phyloP scores from a whole-genome alignment of 1,140 invertebrate genomes.

The Drosophila persimilis region DNA sequence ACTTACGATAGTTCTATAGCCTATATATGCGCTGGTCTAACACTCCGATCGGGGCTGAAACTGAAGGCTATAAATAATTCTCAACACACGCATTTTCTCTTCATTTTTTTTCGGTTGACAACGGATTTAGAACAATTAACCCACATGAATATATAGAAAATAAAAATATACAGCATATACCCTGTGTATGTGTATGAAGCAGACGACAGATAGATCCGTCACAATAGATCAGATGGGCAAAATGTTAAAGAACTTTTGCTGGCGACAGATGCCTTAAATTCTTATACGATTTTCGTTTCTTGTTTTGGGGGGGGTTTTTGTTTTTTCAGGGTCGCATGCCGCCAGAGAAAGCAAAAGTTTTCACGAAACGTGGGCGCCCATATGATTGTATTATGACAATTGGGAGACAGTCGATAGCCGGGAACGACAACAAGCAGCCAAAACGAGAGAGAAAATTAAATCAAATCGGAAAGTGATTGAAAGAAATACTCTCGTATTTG shows the following conservation, averaged over 20 bases:
- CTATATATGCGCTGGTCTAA: background rate
- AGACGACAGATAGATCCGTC: conserved; percentile 48
- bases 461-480: conserved; percentile 7
- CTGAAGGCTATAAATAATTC: conserved; percentile 38
- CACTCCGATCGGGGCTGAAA: conserved; percentile 16
- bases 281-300: conserved; percentile 14
- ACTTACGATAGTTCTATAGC: background rate
- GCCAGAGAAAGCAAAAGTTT: conserved; percentile 70
- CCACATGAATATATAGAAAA: conserved; percentile 22
- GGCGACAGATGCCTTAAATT: conserved; percentile 23
- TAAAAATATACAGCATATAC: conserved; percentile 13
- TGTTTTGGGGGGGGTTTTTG: conserved; percentile 1
- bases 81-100: conserved; percentile 4
- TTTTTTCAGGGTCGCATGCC: conserved; percentile 65
- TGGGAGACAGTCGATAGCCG: conserved; percentile 60
- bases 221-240: conserved; percentile 62
- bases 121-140: conserved; percentile 51
- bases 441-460: conserved; percentile 6
- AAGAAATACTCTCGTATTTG: background rate
- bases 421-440: conserved; percentile 24
- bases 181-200: background rate
- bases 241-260: conserved; percentile 64
- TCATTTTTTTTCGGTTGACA: conserved; percentile 18
- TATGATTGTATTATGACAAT: conserved; percentile 61
- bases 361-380: conserved; percentile 30